Evolutionary conservation across 2,888 invertebrate species (phyloP).

Genomic region (Coecobrya sp.): DNA sequence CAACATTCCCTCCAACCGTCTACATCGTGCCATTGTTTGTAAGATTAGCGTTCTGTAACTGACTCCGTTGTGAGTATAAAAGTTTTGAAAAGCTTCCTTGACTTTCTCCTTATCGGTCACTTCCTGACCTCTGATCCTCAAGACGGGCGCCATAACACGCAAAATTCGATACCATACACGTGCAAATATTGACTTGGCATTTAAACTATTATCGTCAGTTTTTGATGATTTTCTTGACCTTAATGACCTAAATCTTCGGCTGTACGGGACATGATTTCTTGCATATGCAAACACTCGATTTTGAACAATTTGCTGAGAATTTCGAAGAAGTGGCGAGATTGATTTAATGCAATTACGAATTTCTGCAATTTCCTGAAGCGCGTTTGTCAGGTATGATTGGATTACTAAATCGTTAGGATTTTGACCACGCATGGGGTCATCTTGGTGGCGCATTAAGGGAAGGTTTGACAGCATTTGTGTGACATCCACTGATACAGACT

Average conservation of each 20-base stretch:
- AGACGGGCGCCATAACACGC: background rate
- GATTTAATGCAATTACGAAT: conserved; percentile 46
- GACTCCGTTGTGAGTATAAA: conserved; percentile 22
- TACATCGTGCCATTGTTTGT: conserved; percentile 36
- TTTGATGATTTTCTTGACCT: background rate
- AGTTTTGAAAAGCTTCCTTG: conserved; percentile 29
- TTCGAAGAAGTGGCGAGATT: conserved; percentile 27
- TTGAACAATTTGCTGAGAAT: conserved; percentile 19
- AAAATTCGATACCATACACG: background rate
- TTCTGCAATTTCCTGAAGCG: conserved; percentile 25
- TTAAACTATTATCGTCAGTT: background rate
- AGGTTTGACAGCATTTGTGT: conserved; percentile 7
- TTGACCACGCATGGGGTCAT: background rate
- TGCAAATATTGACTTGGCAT: background rate
- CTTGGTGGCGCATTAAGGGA: conserved; percentile 17
- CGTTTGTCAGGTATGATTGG: background rate
- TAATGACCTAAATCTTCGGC: conserved; percentile 11
- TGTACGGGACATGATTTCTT: conserved; percentile 21
- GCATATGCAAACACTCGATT: conserved; percentile 45
- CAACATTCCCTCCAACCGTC: background rate
- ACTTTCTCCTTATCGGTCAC: background rate
- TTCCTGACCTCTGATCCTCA: background rate
- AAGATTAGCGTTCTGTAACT: background rate
- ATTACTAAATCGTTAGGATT: background rate
- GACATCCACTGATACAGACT: background rate